Evolutionary conservation across 2,888 invertebrate genomes (phyloP), one percentile per base, ranked within the genome.

Genomic region (Pogonocherus hispidulus): DNA sequence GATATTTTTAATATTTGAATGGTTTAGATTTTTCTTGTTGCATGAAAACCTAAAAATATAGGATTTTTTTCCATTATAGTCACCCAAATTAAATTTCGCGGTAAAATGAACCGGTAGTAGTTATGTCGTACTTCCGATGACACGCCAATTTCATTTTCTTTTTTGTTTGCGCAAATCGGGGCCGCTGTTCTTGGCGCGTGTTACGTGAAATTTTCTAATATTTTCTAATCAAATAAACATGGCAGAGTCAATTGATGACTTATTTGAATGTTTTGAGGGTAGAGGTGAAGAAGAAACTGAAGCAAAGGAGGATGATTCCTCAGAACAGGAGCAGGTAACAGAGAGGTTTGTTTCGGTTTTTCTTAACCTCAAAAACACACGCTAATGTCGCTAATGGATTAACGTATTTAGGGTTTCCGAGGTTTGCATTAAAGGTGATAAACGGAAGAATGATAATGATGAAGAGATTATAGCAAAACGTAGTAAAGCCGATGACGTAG

Each of bases 211-310:
- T 51, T 65, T 56, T 63, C 41, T 32, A 16, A 27, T n/a, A 47
- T 46, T 62, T 63, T 55, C 23, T 20, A 27, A 57, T 46, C 44
- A 71, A 66, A 47, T 23, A 14, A 18, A n/a, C 37, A 86, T 86
- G 85, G 81, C 83, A 69, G 83, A 84, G 37, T 81, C 79, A 54
- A 85, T 86, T 63, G 84, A 85, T 71, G 83, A 84, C 75, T 79
- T 86, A 64, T 86, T 86, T 71, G 81, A 83, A 62, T 85, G 85
- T 72, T 85, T 86, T 74, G 83, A 84, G 44, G 81, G 84, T 69
- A 73, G 71, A 8, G 70, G 72, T n/a, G 76, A 78, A 27, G 67
- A 74, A 54, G 72, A 71, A 44, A 70, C 69, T 20, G 63, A 62
- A 19, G 23, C 71, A 59, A 76, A 77, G 47, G 41, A 55, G 9